These are phyloP conservation scores for Melangyna quadrimaculata DNA, from an alignment of 2,888 invertebrate species.

Conservation along the genomic window DNA sequence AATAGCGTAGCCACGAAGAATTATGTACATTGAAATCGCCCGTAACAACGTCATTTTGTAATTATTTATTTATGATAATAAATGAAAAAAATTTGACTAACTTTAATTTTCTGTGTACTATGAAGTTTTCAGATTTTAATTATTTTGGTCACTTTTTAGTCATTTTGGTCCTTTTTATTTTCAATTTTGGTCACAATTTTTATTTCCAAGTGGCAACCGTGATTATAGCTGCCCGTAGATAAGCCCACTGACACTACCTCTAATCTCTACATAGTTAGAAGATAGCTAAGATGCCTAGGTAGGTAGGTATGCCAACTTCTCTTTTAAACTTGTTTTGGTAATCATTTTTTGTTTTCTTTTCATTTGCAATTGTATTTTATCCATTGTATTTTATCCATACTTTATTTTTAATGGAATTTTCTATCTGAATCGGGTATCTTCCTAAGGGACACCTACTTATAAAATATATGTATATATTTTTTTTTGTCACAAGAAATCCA, in stretches of 20 bases:
- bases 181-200: too few species aligned
- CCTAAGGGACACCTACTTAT: slow-evolving; percentile 21
- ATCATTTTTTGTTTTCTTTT: slow-evolving; percentile 22
- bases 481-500: slow-evolving; percentile 5
- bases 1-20: too few species aligned
- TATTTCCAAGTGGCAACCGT: too few species aligned
- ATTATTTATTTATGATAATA: too few species aligned
- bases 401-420: neutral
- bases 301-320: neutral
- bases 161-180: too few species aligned
- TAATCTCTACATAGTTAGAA: neutral
- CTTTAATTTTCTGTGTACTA: too few species aligned
- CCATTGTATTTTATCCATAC: neutral
- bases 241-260: neutral
- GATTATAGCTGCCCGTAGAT: neutral
- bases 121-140: too few species aligned
- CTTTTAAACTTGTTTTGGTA: neutral
- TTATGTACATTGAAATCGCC: too few species aligned
- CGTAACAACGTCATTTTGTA: too few species aligned
- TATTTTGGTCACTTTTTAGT: too few species aligned
- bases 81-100: too few species aligned
- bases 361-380: neutral
- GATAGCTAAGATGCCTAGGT: neutral
- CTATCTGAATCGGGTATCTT: slow-evolving; percentile 23
- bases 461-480: slow-evolving; percentile 17